Conservation (phyloP, 30 jellyfish, hydroid and myxozoan genomes). For the Morbakka virulenta region DNA sequence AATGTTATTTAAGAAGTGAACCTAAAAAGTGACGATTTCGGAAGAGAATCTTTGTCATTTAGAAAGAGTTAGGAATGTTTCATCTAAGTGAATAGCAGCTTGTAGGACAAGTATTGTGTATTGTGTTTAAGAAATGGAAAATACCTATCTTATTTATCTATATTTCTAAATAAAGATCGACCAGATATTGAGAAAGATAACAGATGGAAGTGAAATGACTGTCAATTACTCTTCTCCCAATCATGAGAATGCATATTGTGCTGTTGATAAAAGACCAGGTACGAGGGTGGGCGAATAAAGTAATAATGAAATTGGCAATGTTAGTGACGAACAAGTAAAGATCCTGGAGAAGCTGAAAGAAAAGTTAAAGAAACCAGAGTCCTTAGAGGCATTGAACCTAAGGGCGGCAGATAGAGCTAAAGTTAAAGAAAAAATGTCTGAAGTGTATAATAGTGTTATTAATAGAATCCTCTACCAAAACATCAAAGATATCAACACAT, state of each 20-base stretch:
- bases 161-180: background rate
- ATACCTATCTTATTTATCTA: background rate
- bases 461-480: background rate
- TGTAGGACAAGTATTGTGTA: background rate
- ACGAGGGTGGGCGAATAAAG: background rate
- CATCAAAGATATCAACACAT: background rate
- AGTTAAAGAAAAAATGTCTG: background rate
- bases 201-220: background rate
- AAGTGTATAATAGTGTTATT: background rate
- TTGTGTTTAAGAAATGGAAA: background rate
- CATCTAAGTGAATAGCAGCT: background rate
- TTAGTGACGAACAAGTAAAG: background rate
- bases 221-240: background rate
- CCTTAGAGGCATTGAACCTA: too few relatives aligned
- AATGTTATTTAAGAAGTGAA: background rate
- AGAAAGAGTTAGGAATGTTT: background rate
- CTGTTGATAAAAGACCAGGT: background rate
- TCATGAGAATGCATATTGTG: background rate
- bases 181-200: background rate
- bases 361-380: background rate
- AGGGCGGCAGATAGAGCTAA: background rate
- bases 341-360: background rate
- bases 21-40: background rate
- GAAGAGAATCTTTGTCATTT: background rate
- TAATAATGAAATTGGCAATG: background rate